Conservation (phyloP, 2,113 vertebrate genomes). For the Bufo bufo region DNA sequence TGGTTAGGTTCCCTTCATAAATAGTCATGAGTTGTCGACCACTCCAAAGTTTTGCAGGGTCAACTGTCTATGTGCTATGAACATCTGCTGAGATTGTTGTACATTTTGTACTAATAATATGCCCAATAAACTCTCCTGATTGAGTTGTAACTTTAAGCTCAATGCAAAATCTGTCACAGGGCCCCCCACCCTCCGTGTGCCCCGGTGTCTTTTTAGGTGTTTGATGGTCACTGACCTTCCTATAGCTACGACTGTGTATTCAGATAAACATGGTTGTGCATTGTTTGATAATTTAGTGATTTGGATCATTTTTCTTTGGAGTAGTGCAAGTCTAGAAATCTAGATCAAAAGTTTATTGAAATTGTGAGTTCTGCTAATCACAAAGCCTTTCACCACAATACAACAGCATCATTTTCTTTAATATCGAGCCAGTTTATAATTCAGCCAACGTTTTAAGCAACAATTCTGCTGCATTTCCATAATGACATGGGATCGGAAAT, state of each 20-base stretch:
- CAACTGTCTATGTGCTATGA: too few species aligned
- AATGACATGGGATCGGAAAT: slow-evolving; percentile 23
- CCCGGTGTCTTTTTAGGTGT: too few species aligned
- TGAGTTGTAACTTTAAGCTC: neutral
- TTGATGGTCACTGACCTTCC: too few species aligned
- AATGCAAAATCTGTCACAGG: neutral
- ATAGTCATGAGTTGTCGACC: too few species aligned
- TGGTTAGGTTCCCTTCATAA: too few species aligned
- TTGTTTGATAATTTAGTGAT: neutral
- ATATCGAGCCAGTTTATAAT: neutral
- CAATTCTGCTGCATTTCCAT: neutral
- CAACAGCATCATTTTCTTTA: slow-evolving; percentile 8
- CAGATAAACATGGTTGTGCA: neutral
- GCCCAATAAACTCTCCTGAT: neutral
- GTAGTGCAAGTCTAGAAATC: neutral
- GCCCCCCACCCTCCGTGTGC: neutral
- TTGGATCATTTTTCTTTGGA: neutral
- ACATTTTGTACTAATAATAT: too few species aligned
- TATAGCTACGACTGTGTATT: neutral
- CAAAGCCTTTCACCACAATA: slow-evolving; percentile 2
- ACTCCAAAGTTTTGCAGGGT: too few species aligned
- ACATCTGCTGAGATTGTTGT: too few species aligned
- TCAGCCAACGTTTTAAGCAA: neutral
- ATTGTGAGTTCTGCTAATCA: neutral
- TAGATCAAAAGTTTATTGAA: neutral